These are phyloP conservation scores for Perdita meconis DNA, from an alignment of 2,888 invertebrate genomes.

Conservation along the genomic window DNA sequence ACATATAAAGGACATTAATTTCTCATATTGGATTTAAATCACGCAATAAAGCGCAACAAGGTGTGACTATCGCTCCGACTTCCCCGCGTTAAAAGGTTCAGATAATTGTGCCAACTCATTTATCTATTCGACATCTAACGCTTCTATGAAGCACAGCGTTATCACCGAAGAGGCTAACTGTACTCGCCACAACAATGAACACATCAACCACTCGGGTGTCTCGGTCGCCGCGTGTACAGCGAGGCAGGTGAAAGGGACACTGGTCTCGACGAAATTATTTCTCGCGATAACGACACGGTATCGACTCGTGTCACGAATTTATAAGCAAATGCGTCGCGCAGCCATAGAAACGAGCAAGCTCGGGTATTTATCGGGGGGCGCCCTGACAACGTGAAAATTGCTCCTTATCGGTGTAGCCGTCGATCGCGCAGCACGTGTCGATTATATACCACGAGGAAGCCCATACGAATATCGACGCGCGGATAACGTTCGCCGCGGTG, in stretches of 20 bases:
- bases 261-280: slow-evolving; percentile 24
- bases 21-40: no score
- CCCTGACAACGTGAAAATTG: slow-evolving; percentile 52
- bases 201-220: slow-evolving; percentile 20
- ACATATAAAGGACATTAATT: no score
- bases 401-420: slow-evolving; percentile 40
- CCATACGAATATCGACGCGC: slow-evolving; percentile 32
- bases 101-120: no score
- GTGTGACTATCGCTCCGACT: no score
- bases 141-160: neutral
- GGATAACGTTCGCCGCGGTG: slow-evolving; percentile 47
- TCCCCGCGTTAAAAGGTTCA: no score
- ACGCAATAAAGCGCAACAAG: no score
- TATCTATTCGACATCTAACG: no score
- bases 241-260: slow-evolving; percentile 52
- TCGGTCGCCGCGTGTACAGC: slow-evolving; percentile 2
- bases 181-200: slow-evolving; percentile 32
- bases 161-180: slow-evolving; percentile 17
- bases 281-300: slow-evolving; percentile 49
- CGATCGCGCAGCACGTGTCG: slow-evolving; percentile 43
- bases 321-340: slow-evolving; percentile 11
- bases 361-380: slow-evolving; percentile 37
- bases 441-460: slow-evolving; percentile 35
- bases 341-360: slow-evolving; percentile 24
- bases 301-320: slow-evolving; percentile 44